A percentile compares a stretch with the other conserved stretches of the same genome.
Evolutionary conservation across 2,888 invertebrate genomes (phyloP).

Genomic region (Minunthozetes semirufus): DNA sequence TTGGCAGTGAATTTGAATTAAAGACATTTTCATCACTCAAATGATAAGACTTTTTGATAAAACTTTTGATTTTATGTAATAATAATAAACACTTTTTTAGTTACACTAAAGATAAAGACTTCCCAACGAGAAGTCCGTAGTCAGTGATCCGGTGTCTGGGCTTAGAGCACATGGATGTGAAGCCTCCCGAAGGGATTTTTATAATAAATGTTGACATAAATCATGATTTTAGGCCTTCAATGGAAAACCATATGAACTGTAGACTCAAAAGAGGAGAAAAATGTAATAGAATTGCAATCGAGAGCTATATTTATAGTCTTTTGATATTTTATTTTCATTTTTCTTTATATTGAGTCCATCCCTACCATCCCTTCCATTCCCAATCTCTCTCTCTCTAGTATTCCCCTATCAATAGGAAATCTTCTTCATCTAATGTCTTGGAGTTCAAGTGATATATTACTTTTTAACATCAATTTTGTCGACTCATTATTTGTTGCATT

Average conservation of each 20-base stretch:
- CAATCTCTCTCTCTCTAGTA: not conserved
- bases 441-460: constrained; percentile 4
- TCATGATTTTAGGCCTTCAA: constrained; percentile 11
- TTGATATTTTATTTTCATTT: constrained; percentile 25
- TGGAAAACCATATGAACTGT: constrained; percentile 14
- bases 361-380: too few species aligned
- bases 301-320: constrained; percentile 1
- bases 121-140: not conserved
- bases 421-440: too few species aligned
- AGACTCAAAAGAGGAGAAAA: not conserved
- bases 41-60: too few species aligned
- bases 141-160: not conserved
- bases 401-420: not conserved
- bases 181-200: constrained; percentile 28
- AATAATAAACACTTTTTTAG: not conserved
- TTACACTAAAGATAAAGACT: not conserved
- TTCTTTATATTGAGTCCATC: not conserved
- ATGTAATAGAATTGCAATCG: constrained; percentile 29
- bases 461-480: not conserved
- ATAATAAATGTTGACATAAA: constrained; percentile 28
- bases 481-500: not conserved
- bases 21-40: too few species aligned
- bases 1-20: too few species aligned
- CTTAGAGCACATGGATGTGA: constrained; percentile 1
- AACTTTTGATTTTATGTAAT: too few species aligned